Base-by-base conservation (phyloP, 2,797 vertebrate species). In the Taenioides sp. region DNA sequence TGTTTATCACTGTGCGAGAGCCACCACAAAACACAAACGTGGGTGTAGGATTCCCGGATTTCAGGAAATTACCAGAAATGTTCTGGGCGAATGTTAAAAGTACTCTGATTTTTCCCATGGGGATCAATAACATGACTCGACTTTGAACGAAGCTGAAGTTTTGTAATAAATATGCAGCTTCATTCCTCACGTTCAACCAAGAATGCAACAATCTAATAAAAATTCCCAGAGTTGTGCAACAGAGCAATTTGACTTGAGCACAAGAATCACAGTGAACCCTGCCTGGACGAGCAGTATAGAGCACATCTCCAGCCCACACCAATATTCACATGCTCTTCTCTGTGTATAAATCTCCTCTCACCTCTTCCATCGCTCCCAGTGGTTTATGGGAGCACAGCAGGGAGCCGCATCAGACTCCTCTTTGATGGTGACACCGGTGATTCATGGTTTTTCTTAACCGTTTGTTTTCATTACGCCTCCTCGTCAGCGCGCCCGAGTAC, bases 391-490 rank as follows among this genome's bases (percentile, higher is more conserved):
- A 86, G 84, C 84, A 71, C 89, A 83, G 89, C 67, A 12, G 89
- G 82, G 86, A 83, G 87, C 82, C 84, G 79, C 88, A 87, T 87
- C 86, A 86, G 84, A 80, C 80, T 82, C 79, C 77, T 67, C 84
- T 92, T 92, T 91, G 91, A 93, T 89, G 88, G 84, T 87, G 86
- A 87, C 86, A 83, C 69, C 28, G 62, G 75, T 87, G 90, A 92
- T 93, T 88, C 86, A 91, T 90, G 74, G 85, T 78, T 83, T 75
- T 85, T 68, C 55, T 75, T 76, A 78, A 73, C 78, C 73, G 82
- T 90, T 92, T 88, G 89, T 92, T 91, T 91, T 91, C 87, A 88
- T 90, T 92, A 87, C 72, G 84, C 87, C 86, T 88, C 82, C 79
- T 80, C 83, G 85, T 90, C 87, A 87, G 85, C 68, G 73, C 57